Conservation (phyloP, 2,113 vertebrate species). For the Grammomys surdaster region DNA sequence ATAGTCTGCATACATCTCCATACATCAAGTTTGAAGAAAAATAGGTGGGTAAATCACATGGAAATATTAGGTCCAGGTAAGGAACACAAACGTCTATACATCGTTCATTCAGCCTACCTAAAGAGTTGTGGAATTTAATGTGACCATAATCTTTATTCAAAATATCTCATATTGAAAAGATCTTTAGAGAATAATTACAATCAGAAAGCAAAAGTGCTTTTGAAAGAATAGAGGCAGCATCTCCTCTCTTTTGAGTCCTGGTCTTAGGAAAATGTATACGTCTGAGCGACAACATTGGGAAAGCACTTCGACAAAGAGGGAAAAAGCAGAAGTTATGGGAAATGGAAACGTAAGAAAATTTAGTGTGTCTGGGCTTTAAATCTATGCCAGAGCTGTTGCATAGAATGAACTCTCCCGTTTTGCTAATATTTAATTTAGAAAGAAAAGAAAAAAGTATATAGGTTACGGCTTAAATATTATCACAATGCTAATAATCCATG, state of each 20-base stretch:
- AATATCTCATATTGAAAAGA: background rate
- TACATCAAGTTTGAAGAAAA: background rate
- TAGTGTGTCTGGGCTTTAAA: background rate
- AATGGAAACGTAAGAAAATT: background rate
- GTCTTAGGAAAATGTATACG: background rate
- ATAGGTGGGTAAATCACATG: background rate
- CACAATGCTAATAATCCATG: too few species aligned
- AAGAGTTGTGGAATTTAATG: background rate
- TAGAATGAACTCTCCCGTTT: background rate
- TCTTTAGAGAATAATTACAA: background rate
- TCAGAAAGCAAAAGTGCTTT: background rate
- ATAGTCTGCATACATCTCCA: background rate
- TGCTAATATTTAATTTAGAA: background rate
- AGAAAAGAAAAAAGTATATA: background rate
- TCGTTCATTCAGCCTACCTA: background rate
- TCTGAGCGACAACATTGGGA: too few species aligned
- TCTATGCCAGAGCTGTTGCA: background rate
- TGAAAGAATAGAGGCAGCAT: background rate
- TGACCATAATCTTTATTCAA: background rate
- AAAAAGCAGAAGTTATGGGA: background rate
- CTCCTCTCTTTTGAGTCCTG: background rate
- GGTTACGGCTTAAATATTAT: background rate
- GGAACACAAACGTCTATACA: too few species aligned
- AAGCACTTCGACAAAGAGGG: background rate
- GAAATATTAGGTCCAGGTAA: background rate